Base-by-base conservation (phyloP, 2,888 invertebrate species). In the Eumacrocentrus americanus region DNA sequence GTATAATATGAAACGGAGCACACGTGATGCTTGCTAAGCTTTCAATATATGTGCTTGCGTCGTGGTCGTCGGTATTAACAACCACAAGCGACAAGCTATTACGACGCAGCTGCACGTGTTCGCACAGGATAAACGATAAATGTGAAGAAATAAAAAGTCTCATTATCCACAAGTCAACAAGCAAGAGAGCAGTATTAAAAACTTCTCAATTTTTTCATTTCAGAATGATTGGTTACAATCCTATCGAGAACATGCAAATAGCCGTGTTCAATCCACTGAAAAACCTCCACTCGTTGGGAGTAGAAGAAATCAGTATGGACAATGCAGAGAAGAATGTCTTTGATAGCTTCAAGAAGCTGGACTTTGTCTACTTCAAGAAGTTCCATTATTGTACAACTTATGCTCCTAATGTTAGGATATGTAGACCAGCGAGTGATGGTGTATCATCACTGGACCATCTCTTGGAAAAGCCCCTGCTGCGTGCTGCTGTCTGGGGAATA, bases 401-500 rank as follows among this genome's bases (percentile, higher is more conserved):
- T 75, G 86, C 85, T 1, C 86, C 87, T 0, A 78, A 81, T 38
- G 85, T 87, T 4, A 80, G 82, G 51, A 82, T 83, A 66, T 89
- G 89, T 68, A 81, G 80, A 29, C 89, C 89, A 0, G 80, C 82
- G 20, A 85, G 85, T 11, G 88, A 89, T 73, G 89, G 89, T 78
- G 81, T 89, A 0, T 89, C 89, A 0, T 87, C 88, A 7, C 81
- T 84, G 38, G 79, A 83, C 40, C 83, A 88, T 71, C 78, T 89
- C 20, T 74, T 89, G 6, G 84, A 82, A 40, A 86, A 85, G 63
- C 84, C 85, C 7, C 76, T 85, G 9, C 74, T 89, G 47, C 81
- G 88, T 25, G 82, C 84, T 46, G 84, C 86, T 0, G 85, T 88
- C 14, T 89, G 89, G 89, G 74, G 85, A 37, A 86, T 89, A 74